Conservation (phyloP, 2,888 invertebrate species). For the Eupelmus urozonus region DNA sequence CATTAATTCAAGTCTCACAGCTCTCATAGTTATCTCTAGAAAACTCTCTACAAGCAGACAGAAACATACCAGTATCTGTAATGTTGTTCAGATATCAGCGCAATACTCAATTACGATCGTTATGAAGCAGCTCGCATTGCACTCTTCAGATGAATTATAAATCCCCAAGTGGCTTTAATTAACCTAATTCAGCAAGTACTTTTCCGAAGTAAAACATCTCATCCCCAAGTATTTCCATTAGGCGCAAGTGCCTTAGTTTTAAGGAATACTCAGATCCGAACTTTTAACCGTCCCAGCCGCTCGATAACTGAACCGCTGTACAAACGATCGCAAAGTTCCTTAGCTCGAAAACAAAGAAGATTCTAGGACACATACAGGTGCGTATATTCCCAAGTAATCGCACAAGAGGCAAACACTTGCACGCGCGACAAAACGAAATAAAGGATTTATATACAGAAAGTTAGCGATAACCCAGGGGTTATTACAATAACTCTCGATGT, state of each 20-base stretch:
- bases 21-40: too few relatives aligned
- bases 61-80: too few relatives aligned
- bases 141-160: constrained; percentile 23
- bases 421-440: too few relatives aligned
- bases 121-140: too few relatives aligned
- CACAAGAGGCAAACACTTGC: neutral
- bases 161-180: constrained; percentile 52
- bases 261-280: constrained; percentile 56
- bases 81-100: too few relatives aligned
- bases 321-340: constrained; percentile 46
- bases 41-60: too few relatives aligned
- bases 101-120: too few relatives aligned
- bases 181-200: constrained; percentile 55
- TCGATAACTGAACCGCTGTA: constrained; percentile 54
- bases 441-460: too few relatives aligned
- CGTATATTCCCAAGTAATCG: neutral
- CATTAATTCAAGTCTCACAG: too few relatives aligned
- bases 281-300: constrained; percentile 51
- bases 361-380: neutral
- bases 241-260: constrained; percentile 49
- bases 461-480: too few relatives aligned
- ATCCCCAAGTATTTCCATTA: constrained; percentile 58
- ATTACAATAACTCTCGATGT: too few relatives aligned
- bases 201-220: constrained; percentile 52
- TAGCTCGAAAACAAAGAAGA: too few relatives aligned